Base-by-base conservation (phyloP, 2,797 vertebrate genomes). In the Acipenser transmontanus region DNA sequence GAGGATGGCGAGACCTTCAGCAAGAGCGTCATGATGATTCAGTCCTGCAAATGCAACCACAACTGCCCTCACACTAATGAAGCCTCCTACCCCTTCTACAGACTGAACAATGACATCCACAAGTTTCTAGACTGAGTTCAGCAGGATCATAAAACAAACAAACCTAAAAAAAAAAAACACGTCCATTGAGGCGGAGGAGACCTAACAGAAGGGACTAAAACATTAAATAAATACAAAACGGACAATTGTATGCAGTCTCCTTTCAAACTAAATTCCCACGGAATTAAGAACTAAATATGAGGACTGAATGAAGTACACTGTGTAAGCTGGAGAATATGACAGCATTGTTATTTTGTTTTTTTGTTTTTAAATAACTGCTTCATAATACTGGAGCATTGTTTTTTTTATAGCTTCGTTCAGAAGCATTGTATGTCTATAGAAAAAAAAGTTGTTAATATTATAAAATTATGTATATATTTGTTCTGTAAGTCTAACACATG, bases 1-100 rank as follows among this genome's bases (percentile, higher is more conserved):
- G 94, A 98, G 4, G 97, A 98, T 0, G 94, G 96, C 9, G 97
- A 99, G 85, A 92, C 87, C 81, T 97, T 99, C 87, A 93, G 91
- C 85, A 99, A 98, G 89, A 98, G 93, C 1, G 84, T 96, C 77
- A 99, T 99, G 96, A 92, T 96, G 94, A 97, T 99, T 70, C 94
- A 98, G 89, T 96, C 95, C 78, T 99, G 97, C 91, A 92, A 92
- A 73, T 99, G 97, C 93, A 96, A 80, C 80, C 93, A 93, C 86
- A 95, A 94, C 89, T 99, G 97, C 69, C 94, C 93, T 0, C 88
- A 94, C 0, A 78, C 87, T 66, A 96, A 88, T 0, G 96, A 99
- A 76, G 89, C 90, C 56, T 91, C 92, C 9, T 97, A 95, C 65
- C 94, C 95, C 59, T 96, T 94, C 87, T 97, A 98, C 89, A 92